A percentile compares a stretch with the other conserved stretches of the same genome.
Conservation (phyloP, 2,888 invertebrate species). For the Drosophila villosipedis region DNA sequence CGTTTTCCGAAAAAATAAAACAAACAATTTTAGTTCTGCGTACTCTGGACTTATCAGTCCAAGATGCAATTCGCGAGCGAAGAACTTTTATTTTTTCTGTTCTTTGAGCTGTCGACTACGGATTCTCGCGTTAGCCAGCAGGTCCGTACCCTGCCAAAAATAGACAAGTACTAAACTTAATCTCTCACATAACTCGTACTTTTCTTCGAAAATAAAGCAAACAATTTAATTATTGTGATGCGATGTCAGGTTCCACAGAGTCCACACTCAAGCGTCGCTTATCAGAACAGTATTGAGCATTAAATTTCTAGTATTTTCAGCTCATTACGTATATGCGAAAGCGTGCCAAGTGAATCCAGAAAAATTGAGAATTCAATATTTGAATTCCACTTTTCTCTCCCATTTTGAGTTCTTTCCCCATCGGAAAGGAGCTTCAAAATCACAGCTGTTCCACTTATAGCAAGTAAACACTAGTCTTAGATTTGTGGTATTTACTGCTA, state of each 20-base stretch:
- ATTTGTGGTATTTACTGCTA: constrained; percentile 54
- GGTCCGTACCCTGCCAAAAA: constrained; percentile 78
- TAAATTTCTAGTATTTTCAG: constrained; percentile 18
- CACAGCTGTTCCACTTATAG: background rate
- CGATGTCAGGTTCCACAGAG: constrained; percentile 59
- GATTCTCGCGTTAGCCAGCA: constrained; percentile 68
- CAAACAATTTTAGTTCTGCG: constrained; percentile 6
- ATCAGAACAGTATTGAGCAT: constrained; percentile 61
- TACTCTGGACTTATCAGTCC: constrained; percentile 30
- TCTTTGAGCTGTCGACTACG: constrained; percentile 26
- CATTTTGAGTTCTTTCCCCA: background rate
- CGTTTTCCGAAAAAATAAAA: constrained; percentile 30
- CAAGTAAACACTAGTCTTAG: constrained; percentile 40
- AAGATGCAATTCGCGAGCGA: constrained; percentile 34
- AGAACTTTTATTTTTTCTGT: constrained; percentile 26
- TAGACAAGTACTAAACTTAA: constrained; percentile 70
- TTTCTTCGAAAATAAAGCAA: constrained; percentile 65
- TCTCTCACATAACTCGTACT: constrained; percentile 58
- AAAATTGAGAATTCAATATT: background rate
- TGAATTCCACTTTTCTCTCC: background rate
- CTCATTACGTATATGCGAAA: constrained; percentile 49
- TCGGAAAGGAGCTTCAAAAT: constrained; percentile 16
- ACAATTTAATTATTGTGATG: constrained; percentile 30
- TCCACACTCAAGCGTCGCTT: constrained; percentile 56
- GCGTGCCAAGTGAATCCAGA: constrained; percentile 33